Conservation (phyloP, 2,113 vertebrate species). For the Bubo blakistoni region DNA sequence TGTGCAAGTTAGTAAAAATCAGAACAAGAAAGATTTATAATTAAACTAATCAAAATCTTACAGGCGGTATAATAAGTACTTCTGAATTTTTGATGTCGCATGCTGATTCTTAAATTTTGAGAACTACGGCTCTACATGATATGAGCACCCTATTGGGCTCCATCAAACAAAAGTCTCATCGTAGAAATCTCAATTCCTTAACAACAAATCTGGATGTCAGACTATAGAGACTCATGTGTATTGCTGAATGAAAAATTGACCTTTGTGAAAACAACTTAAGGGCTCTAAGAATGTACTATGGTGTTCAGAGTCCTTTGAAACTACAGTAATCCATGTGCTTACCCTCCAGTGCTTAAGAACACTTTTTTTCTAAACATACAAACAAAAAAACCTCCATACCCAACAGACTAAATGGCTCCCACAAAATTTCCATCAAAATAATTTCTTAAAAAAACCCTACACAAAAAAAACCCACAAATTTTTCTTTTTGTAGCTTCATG, state of each 20-base stretch:
- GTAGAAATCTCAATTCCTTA: background rate
- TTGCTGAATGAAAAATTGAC: background rate
- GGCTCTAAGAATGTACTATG: background rate
- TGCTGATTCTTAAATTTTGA: slow-evolving; percentile 34
- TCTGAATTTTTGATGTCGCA: slow-evolving; percentile 15
- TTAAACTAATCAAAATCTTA: slow-evolving; percentile 59
- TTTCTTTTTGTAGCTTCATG: background rate
- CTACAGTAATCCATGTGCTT: background rate
- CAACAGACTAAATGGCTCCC: background rate
- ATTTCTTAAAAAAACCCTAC: background rate
- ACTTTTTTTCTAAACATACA: background rate
- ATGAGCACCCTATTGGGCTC: slow-evolving; percentile 10
- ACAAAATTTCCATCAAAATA: background rate
- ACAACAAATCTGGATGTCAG: background rate
- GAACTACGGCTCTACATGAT: background rate
- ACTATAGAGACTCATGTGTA: background rate
- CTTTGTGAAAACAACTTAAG: background rate
- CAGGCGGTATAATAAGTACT: slow-evolving; percentile 1
- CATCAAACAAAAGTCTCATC: slow-evolving; percentile 15
- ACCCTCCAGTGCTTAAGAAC: background rate
- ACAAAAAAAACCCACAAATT: background rate
- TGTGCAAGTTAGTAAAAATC: slow-evolving; percentile 2
- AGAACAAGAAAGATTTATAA: slow-evolving; percentile 43
- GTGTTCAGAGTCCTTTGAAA: background rate
- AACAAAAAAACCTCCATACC: rapidly evolving